phyloP scores from a whole-genome alignment of 2,888 invertebrate genomes.

The Andrena hattorfiana region DNA sequence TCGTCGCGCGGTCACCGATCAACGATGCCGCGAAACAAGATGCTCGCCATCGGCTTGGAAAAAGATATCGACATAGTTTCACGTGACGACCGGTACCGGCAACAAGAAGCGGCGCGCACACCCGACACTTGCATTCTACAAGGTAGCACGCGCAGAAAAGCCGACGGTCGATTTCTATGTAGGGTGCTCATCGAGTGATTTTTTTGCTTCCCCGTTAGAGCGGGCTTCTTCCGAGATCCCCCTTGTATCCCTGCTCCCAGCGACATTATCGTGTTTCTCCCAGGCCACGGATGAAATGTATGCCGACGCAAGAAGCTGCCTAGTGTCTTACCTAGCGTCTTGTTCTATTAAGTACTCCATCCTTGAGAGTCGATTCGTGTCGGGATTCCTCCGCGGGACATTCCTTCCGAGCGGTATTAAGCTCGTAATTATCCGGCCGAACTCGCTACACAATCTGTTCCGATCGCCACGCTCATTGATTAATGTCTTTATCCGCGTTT shows the following conservation, averaged over 20 bases:
- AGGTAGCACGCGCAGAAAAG: slow-evolving; percentile 23
- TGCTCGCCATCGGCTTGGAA: slow-evolving; percentile 6
- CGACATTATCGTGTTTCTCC: slow-evolving; percentile 23
- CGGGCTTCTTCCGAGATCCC: not conserved
- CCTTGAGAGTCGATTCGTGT: slow-evolving; percentile 21
- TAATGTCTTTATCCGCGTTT: slow-evolving; percentile 46
- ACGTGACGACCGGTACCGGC: slow-evolving; percentile 39
- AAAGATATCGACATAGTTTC: slow-evolving; percentile 56
- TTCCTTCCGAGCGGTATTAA: slow-evolving; percentile 26
- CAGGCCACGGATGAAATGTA: slow-evolving; percentile 9
- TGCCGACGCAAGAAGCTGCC: slow-evolving; percentile 20
- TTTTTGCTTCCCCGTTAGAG: not conserved
- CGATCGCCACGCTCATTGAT: slow-evolving; percentile 19
- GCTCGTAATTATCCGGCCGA: slow-evolving; percentile 31
- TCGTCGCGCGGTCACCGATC: not conserved
- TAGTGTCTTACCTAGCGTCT: slow-evolving; percentile 11
- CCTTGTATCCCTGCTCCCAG: not conserved
- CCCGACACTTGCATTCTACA: slow-evolving; percentile 26
- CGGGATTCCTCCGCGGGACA: slow-evolving; percentile 21
- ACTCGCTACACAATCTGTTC: slow-evolving; percentile 12
- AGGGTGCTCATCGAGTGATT: not conserved
- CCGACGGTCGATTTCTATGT: slow-evolving; percentile 38
- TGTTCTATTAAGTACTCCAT: not conserved
- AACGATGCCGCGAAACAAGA: slow-evolving; percentile 14
- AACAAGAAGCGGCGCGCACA: slow-evolving; percentile 18